These are phyloP conservation scores for Xyrichtys novacula DNA, from an alignment of 2,797 vertebrate genomes.

Conservation along the genomic window DNA sequence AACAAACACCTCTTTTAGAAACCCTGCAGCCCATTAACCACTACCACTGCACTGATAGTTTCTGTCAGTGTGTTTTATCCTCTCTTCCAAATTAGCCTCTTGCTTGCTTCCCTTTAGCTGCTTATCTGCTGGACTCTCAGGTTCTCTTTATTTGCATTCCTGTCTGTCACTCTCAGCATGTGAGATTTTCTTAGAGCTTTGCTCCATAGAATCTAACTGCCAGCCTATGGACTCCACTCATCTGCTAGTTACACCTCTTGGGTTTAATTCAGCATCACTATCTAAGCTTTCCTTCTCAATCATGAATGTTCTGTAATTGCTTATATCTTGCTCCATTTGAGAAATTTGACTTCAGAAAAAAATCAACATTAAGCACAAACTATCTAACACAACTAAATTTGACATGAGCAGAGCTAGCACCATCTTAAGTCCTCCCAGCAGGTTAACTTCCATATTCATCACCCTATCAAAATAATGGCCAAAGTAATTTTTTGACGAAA, in stretches of 20 bases:
- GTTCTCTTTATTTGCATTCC: constrained; percentile 17
- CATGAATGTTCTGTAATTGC: no score
- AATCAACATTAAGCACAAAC: no score
- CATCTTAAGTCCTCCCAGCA: no score
- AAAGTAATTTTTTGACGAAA: no score
- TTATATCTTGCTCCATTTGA: no score
- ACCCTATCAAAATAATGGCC: no score
- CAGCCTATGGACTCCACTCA: constrained; percentile 13
- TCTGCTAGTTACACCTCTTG: constrained; percentile 11
- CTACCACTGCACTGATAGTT: constrained; percentile 34
- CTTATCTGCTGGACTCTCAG: constrained; percentile 21
- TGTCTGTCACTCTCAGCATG: constrained; percentile 11
- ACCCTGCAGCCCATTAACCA: constrained; percentile 40
- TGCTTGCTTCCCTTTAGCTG: constrained; percentile 22
- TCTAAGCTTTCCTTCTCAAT: no score
- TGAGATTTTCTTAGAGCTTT: constrained; percentile 12
- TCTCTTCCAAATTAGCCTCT: constrained; percentile 27
- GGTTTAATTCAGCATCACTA: constrained; percentile 9
- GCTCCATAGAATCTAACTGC: constrained; percentile 24
- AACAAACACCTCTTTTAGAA: constrained; percentile 45
- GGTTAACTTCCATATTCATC: no score
- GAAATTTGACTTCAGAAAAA: no score
- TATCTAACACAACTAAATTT: no score
- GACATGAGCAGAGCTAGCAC: no score
- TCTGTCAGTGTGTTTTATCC: constrained; percentile 11